Evolutionary conservation across 2,797 vertebrate species (phyloP).

Genomic region (Epinephelus malabaricus): DNA sequence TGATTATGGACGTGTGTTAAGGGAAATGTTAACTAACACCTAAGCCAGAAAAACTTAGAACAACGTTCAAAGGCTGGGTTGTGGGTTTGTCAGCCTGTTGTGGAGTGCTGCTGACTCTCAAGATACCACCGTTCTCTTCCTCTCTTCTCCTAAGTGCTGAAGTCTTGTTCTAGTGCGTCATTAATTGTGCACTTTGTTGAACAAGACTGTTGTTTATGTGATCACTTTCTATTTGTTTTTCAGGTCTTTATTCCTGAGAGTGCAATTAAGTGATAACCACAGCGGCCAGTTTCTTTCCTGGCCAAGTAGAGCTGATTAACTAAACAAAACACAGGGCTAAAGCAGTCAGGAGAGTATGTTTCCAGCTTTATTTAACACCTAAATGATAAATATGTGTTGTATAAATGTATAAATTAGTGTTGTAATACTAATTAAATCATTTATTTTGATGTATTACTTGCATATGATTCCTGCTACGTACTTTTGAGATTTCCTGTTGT

Average conservation of each 20-base stretch:
- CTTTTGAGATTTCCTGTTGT: background rate
- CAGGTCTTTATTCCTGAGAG: background rate
- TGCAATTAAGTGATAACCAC: conserved; percentile 6
- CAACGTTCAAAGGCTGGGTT: background rate
- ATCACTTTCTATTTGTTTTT: background rate
- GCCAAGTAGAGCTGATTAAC: background rate
- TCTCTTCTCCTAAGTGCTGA: background rate
- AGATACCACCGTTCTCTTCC: background rate
- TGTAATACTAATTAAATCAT: background rate
- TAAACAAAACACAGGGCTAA: background rate
- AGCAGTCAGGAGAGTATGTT: background rate
- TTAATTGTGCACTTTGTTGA: background rate
- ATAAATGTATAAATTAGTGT: background rate
- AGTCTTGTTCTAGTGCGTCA: background rate
- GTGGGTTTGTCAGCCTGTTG: background rate
- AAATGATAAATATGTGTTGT: background rate
- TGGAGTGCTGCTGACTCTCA: background rate
- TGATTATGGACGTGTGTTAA: background rate
- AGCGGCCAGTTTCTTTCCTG: background rate
- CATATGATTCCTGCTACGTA: background rate
- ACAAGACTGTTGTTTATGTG: background rate
- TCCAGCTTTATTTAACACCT: background rate
- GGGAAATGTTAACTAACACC: background rate
- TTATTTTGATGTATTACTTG: background rate
- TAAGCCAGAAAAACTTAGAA: background rate